These are phyloP conservation scores for Sebastes trivittatus DNA, from an alignment of 2,797 vertebrate species.

Conservation along the genomic window DNA sequence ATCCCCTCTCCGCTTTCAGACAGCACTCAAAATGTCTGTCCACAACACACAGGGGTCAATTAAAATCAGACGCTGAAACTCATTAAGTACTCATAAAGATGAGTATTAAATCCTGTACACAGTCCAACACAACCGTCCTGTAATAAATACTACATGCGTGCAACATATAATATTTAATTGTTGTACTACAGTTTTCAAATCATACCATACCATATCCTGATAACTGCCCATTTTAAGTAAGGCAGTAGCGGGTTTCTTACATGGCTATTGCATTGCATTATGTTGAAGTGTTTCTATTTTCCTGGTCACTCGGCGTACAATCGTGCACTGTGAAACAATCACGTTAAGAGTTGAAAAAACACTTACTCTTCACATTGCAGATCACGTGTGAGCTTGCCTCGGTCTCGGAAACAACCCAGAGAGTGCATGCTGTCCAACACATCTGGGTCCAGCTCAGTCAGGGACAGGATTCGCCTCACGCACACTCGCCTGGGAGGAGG, in stretches of 20 bases:
- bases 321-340: background rate
- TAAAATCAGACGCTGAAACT: background rate
- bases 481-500: constrained; percentile 89
- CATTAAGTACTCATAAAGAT: background rate
- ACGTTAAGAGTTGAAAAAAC: background rate
- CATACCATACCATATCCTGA: background rate
- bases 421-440: constrained; percentile 96
- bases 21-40: constrained; percentile 12
- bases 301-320: background rate
- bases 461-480: constrained; percentile 87
- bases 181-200: background rate
- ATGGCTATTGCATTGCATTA: background rate
- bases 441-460: constrained; percentile 92
- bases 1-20: background rate
- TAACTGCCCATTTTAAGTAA: background rate
- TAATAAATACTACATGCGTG: background rate
- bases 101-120: background rate
- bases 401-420: constrained; percentile 92
- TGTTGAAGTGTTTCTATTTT: background rate
- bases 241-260: background rate
- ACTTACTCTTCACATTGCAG: constrained; percentile 91
- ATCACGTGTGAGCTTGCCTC: constrained; percentile 90
- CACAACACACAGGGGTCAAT: background rate
- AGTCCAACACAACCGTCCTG: background rate
- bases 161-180: background rate